phyloP scores from a whole-genome alignment of 1,140 invertebrate genomes.

The Parasteatoda tepidariorum region DNA sequence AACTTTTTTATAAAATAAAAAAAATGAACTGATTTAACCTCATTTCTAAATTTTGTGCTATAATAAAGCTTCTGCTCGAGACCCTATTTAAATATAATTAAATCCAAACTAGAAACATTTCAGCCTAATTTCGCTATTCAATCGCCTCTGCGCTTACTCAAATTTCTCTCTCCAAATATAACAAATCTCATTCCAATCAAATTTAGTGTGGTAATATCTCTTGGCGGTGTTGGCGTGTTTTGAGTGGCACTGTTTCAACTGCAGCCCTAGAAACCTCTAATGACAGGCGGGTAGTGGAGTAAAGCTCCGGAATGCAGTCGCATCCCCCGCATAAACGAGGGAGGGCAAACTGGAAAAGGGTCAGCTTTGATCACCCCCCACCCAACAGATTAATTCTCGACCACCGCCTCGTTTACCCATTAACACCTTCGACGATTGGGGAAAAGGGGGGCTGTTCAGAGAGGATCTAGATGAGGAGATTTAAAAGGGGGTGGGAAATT shows the following conservation, averaged over 20 bases:
- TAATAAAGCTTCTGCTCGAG: too few relatives aligned
- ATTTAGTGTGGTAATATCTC: too few relatives aligned
- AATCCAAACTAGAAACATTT: too few relatives aligned
- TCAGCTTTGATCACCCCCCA: constrained; percentile 32
- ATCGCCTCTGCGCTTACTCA: too few relatives aligned
- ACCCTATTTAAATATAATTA: too few relatives aligned
- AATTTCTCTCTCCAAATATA: too few relatives aligned
- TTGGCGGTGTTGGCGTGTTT: constrained; percentile 13
- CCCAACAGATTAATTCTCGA: constrained; percentile 58
- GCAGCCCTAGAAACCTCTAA: constrained; percentile 44
- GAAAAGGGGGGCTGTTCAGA: neutral
- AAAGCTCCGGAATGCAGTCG: neutral
- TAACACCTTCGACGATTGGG: constrained; percentile 38
- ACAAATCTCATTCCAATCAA: too few relatives aligned
- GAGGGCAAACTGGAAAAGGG: constrained; percentile 15
- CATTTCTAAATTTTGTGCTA: too few relatives aligned
- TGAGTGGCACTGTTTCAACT: neutral
- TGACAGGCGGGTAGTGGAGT: constrained; percentile 27
- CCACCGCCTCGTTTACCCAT: constrained; percentile 50
- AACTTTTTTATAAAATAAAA: too few relatives aligned
- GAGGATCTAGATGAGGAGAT: too few relatives aligned
- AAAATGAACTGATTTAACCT: too few relatives aligned
- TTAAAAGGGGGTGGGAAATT: neutral
- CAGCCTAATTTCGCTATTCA: too few relatives aligned
- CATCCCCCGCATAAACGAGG: constrained; percentile 7